Base-by-base conservation (phyloP, 2,113 vertebrate species). In the Strix uralensis region DNA sequence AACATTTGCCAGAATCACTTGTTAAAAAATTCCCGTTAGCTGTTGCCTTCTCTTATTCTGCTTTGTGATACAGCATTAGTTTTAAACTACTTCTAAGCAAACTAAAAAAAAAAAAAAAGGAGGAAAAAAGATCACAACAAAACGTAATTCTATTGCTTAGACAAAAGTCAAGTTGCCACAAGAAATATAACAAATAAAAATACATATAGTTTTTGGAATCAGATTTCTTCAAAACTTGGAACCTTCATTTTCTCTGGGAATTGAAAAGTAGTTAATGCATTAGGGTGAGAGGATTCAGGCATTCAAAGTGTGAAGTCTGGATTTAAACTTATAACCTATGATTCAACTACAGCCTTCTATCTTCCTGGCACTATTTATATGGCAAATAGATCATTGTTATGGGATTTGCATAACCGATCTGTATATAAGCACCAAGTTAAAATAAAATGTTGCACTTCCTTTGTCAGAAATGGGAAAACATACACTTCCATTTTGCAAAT, bases 351-450 rank as follows among this genome's bases (percentile, higher is more conserved):
- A 83, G 72, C 49, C n/a, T 87, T 65, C 21, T 32, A 29, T 79
- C 84, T 73, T 78, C 66, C 73, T 51, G 66, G 66, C 58, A 52
- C 38, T 47, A 40, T 55, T 94, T 69, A 36, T 57, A 36, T 14
- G 67, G 82, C 89, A 95, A 89, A 91, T 29, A 62, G 74, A 84
- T 90, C 49, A 94, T 84, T 69, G 66, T 93, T 90, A 89, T 29
- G 49, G 49, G 84, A 90, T 95, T 97, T 95, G 69, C 78, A 58
- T 90, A 91, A 94, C 30, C 19, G 84, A 81, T 54, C 70, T 66
- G 26, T 27, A 26, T 34, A 40, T 13, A 34, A 92, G 74, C 58
- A 81, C 38, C 22, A 21, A 90, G 54, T 36, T 59, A 14, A 78
- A 93, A 58, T 77, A 70, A 88, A 95, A 85, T 27, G 71, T 77